Evolutionary conservation across 2,797 vertebrate genomes (phyloP), one percentile per base, ranked within the genome.

Genomic region (Sebastes melanostomus): DNA sequence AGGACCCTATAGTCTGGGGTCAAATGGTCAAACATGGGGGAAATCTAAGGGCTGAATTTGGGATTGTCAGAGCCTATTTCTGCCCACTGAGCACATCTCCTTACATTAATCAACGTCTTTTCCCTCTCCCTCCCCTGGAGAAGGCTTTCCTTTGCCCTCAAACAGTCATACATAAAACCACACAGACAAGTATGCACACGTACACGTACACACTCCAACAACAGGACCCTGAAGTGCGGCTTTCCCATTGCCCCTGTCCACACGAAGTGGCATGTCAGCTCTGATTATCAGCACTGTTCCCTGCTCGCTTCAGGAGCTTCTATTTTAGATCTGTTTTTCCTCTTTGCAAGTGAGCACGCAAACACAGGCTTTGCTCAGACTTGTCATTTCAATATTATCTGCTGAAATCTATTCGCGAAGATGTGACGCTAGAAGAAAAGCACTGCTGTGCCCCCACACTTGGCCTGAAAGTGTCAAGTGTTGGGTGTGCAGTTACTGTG

Each of bases 251-350:
- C 87, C 89, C 85, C 82, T 81, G 71, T 71, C 80, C 80, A 92
- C 81, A 84, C 46, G 2, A 80, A 90, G 86, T 78, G 63, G 56
- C 79, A 74, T 91, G 93, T 94, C 93, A 93, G 84, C 82, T 94
- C 84, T 36, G 72, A 92, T 95, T 90, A 94, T 77, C 80, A 82
- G 77, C 70, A 78, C 70, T 30, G 72, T 69, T 84, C 50, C 7
- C 75, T 59, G 72, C 74, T 92, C 72, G 86, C 94, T 93, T 82
- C 83, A 86, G 92, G 91, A 93, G 88, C 74, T 93, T 91, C 92
- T 93, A 93, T 94, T 94, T 94, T 87, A 72, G 81, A 91, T 85
- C 75, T 81, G 75, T 29, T 83, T 86, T 66, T 71, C 66, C 52
- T 72, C 81, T 87, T 78, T 83, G 86, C 59, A 69, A 77, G 78